Evolutionary conservation across 1,140 invertebrate species (phyloP), one percentile per base, ranked within the genome.

Genomic region (Macrobrachium rosenbergii): DNA sequence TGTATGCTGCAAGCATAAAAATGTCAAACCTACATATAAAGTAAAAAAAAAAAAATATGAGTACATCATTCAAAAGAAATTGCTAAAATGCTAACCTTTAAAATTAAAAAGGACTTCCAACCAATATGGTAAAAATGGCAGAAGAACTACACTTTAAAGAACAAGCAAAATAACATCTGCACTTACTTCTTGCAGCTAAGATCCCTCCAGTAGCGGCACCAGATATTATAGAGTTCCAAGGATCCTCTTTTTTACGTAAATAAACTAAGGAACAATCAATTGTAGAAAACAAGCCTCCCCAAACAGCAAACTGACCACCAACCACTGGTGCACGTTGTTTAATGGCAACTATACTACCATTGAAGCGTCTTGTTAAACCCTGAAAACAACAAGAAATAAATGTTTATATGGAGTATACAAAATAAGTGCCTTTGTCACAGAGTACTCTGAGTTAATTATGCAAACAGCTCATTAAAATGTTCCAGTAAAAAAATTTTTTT

Each of bases 161-260:
- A 37, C 1, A 37, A 37, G 28, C 28, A 37, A 37, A 37, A 37
- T 58, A 43, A 43, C 19, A 21, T n/a, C 21, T 63, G 62, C 43
- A 92, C 92, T 91, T 91, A 94, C 93, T 98, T 94, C 99, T 94
- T 14, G 98, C 96, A 59, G 98, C 96, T 88, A 99, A 93, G 90
- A 99, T 96, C 67, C 96, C 98, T 73, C 98, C 98, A 69, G 98
- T 99, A 0, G 96, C 94, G 14, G 97, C 98, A 11, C 98, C 98
- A 93, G 97, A 99, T 84, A 97, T 97, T 63, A 99, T 99, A 0
- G 98, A 99, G 92, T 98, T 99, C 97, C 97, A 99, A 0, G 98
- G 98, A 92, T 99, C 98, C 94, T 99, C 99, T 91, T 99, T 99
- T 92, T 98, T 96, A 83, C 98, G 93, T 82, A 99, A 93, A 91